A percentile compares a stretch with the other conserved stretches of the same genome.
Evolutionary conservation across 2,797 vertebrate genomes (phyloP).

Genomic region (Lateolabrax maculatus): DNA sequence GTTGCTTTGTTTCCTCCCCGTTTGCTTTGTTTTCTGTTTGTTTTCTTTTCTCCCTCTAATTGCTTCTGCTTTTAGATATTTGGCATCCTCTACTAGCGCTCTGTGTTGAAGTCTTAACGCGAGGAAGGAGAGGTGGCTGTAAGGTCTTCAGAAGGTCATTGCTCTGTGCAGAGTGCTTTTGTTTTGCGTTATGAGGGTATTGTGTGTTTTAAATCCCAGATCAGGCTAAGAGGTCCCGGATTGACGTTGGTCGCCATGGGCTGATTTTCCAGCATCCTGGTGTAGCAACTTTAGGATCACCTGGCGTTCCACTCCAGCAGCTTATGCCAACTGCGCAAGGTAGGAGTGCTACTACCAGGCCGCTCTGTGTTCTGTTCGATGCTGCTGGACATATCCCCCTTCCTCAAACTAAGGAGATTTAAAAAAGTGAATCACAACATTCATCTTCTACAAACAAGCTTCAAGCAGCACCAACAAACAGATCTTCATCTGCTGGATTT

Average conservation of each 20-base stretch:
- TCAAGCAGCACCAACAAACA: slow-evolving; percentile 78
- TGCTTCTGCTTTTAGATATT: slow-evolving; percentile 90
- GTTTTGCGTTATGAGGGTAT: slow-evolving; percentile 90
- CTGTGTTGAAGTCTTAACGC: slow-evolving; percentile 86
- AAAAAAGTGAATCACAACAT: slow-evolving; percentile 69
- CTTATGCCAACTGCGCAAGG: slow-evolving; percentile 99
- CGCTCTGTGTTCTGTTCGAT: slow-evolving; percentile 83
- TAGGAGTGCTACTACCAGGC: slow-evolving; percentile 90
- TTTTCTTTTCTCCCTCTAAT: slow-evolving; percentile 85
- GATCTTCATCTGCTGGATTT: slow-evolving; percentile 80
- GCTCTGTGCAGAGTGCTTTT: slow-evolving; percentile 84
- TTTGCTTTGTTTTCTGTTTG: slow-evolving; percentile 83
- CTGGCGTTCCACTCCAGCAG: slow-evolving; percentile 98
- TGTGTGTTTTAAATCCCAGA: slow-evolving; percentile 96
- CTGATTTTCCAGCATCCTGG: slow-evolving; percentile 99
- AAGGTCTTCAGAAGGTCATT: slow-evolving; percentile 84
- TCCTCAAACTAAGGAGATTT: slow-evolving; percentile 72
- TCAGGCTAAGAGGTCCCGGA: slow-evolving; percentile 99
- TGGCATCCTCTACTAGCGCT: slow-evolving; percentile 87
- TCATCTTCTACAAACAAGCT: slow-evolving; percentile 77
- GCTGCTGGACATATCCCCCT: slow-evolving; percentile 85
- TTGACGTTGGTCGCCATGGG: slow-evolving; percentile 99
- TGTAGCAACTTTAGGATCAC: slow-evolving; percentile 94
- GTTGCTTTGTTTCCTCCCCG: slow-evolving; percentile 81
- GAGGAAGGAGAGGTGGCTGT: slow-evolving; percentile 84